Evolutionary conservation across 2,888 invertebrate genomes (phyloP).

Genomic region (Automeris io): DNA sequence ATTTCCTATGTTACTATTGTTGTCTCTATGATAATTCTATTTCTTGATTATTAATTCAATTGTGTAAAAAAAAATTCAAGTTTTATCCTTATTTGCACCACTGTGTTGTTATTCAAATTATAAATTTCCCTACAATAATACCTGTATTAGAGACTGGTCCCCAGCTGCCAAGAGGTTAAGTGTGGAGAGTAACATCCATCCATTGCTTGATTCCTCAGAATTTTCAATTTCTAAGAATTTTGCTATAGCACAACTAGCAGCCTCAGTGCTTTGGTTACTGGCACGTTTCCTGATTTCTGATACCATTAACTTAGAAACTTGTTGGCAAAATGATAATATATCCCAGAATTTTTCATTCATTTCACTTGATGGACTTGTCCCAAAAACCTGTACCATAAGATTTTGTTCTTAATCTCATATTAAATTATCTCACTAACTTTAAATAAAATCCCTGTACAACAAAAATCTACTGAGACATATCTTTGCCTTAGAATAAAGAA

Average conservation of each 20-base stretch:
- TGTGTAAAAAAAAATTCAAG: too few relatives aligned
- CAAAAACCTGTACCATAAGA: slow-evolving; percentile 85
- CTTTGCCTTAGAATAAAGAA: too few relatives aligned
- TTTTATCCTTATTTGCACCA: too few relatives aligned
- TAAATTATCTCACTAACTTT: too few relatives aligned
- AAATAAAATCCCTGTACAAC: too few relatives aligned
- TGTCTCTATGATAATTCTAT: too few relatives aligned
- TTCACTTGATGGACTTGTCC: slow-evolving; percentile 93
- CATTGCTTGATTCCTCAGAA: slow-evolving; percentile 95
- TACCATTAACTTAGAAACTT: slow-evolving; percentile 97
- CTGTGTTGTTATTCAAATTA: too few relatives aligned
- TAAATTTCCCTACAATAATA: slow-evolving; percentile 39
- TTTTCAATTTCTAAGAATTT: slow-evolving; percentile 97
- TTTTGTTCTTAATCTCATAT: too few relatives aligned
- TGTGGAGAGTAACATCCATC: slow-evolving; percentile 96
- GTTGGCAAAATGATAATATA: slow-evolving; percentile 94
- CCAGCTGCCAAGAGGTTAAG: slow-evolving; percentile 95
- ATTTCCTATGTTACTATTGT: too few relatives aligned
- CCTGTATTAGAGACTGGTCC: slow-evolving; percentile 92
- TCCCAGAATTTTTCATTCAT: slow-evolving; percentile 99
- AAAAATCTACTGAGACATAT: too few relatives aligned
- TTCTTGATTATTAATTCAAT: too few relatives aligned
- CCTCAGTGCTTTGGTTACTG: slow-evolving; percentile 96
- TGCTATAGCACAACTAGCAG: slow-evolving; percentile 97
- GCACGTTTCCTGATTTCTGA: slow-evolving; percentile 95